These are phyloP conservation scores for Cantharis rufa DNA, from an alignment of 2,888 invertebrate genomes.

Conservation along the genomic window DNA sequence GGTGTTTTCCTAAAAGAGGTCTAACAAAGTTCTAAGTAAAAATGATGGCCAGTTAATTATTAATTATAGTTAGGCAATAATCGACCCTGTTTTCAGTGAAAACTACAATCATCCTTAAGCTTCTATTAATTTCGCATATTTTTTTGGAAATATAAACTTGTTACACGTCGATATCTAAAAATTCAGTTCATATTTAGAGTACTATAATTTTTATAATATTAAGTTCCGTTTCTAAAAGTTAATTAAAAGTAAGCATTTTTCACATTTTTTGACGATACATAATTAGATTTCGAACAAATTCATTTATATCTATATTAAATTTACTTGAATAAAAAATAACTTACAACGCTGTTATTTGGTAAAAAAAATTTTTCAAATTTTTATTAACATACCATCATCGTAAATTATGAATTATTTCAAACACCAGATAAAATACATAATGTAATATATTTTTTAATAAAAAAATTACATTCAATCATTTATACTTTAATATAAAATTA, in stretches of 20 bases:
- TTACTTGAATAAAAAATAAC: not conserved
- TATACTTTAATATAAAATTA: not conserved
- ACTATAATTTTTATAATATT: not conserved
- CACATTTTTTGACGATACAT: not conserved
- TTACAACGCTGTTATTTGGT: not conserved
- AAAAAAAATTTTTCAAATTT: not conserved
- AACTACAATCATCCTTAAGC: not conserved
- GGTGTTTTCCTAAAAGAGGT: not conserved
- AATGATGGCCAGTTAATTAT: not conserved
- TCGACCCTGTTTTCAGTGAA: not conserved
- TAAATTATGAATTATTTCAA: not conserved
- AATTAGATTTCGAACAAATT: not conserved
- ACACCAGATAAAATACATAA: not conserved
- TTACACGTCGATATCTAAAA: not conserved
- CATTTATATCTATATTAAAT: not conserved
- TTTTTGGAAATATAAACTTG: not conserved
- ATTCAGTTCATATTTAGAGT: not conserved
- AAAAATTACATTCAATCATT: not conserved
- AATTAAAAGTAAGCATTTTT: not conserved
- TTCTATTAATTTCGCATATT: not conserved
- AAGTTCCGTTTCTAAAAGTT: not conserved
- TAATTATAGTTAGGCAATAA: not conserved
- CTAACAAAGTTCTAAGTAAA: not conserved
- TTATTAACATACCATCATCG: not conserved
- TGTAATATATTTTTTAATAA: not conserved